Base-by-base conservation (phyloP, 2,888 invertebrate genomes). In the Agrotis clavis region DNA sequence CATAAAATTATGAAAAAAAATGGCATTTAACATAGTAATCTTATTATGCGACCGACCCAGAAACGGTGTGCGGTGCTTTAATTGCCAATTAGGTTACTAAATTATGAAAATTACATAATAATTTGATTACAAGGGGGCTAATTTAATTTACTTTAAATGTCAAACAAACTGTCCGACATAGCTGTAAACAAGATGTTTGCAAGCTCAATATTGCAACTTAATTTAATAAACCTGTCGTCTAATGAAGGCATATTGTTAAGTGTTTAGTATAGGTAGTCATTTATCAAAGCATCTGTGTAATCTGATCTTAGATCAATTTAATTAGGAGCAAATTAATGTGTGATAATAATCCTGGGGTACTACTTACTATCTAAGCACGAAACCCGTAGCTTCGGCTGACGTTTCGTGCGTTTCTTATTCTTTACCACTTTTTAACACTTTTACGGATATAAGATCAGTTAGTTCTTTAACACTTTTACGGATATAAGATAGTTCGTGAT, bases 21-120 rank as follows among this genome's bases (percentile, higher is more conserved):
- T 19, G 3, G 4, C 41, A 51, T 67, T 41, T 16, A 19, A 7
- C 41, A 35, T 21, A 67, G 48, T 47, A 50, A 67, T 68, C 41
- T 41, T 25, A n/a, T 68, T 25, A n/a, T 5, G 68, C 19, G 25
- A 45, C 69, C 51, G 19, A 13, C n/a, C 18, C 47, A 14, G 47
- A 51, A 59, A 18, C 13, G 45, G 50, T 21, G n/a, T 54, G 41
- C 45, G 21, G 76, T 50, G 50, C 21, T 77, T 47, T 57, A 73
- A 67, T 51, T 57, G 50, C 11, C 69, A 77, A 51, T 51, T 67
- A 67, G 18, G 7, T 54, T 56, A 64, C 64, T 18, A 41, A 41
- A 64, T 72, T 64, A 48, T 25, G 68, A 51, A 51, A 67, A 73
- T 77, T 47, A 18, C 50, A 73, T 77, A 18, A 47, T 67, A 59